phyloP scores from a whole-genome alignment of 2,888 invertebrate genomes.

The Diaperis boleti region DNA sequence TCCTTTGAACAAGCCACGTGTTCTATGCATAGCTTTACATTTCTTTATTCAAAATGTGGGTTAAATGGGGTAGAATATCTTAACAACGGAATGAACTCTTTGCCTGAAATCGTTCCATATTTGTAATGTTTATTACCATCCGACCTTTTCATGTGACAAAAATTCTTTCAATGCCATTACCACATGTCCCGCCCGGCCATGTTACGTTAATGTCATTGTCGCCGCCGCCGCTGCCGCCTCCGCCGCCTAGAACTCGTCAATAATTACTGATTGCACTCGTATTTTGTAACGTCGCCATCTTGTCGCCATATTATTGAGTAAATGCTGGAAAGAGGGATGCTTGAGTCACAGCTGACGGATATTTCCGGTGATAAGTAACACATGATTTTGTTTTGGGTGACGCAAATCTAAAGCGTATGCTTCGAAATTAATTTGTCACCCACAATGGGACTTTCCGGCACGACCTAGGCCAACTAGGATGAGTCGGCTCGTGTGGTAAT shows the following conservation, averaged over 20 bases:
- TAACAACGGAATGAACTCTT: conserved; percentile 16
- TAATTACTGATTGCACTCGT: conserved; percentile 21
- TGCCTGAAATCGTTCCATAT: conserved; percentile 17
- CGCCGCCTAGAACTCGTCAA: conserved; percentile 4
- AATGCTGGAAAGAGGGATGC: not conserved
- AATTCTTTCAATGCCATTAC: conserved; percentile 2
- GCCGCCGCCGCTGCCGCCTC: conserved; percentile 15
- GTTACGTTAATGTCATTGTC: conserved; percentile 1
- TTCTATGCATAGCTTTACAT: not conserved
- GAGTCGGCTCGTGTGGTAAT: conserved; percentile 37
- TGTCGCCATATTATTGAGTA: conserved; percentile 19
- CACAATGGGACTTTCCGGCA: conserved; percentile 30
- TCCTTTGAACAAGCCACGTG: not conserved
- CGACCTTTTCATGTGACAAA: conserved; percentile 4
- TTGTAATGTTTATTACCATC: conserved; percentile 17
- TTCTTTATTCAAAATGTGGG: conserved; percentile 9
- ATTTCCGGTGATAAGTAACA: conserved; percentile 1
- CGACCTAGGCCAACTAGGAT: conserved; percentile 43
- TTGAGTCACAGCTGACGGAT: conserved; percentile 2
- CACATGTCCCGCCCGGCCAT: conserved; percentile 8
- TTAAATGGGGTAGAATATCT: conserved; percentile 17
- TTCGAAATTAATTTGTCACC: conserved; percentile 26
- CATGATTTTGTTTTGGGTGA: not conserved
- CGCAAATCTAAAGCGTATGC: conserved; percentile 1
- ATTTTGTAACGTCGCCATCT: conserved; percentile 25